Conservation (phyloP, 2,888 invertebrate species). For the Pediacus dermestoides region DNA sequence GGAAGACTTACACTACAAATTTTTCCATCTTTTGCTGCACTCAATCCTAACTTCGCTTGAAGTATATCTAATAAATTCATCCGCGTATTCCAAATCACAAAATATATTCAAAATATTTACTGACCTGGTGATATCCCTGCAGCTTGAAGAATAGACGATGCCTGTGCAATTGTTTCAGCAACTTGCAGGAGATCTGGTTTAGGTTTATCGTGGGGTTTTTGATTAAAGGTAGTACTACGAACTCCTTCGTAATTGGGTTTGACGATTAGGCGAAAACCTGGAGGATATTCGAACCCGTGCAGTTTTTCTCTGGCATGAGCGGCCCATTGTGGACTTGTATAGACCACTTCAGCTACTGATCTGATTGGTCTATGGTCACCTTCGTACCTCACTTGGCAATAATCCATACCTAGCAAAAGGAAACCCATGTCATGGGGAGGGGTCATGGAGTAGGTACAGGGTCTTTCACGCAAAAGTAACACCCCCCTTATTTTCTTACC, state of each 20-base stretch:
- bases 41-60: conserved; percentile 25
- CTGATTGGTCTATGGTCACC: conserved; percentile 49
- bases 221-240: not conserved
- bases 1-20: conserved; percentile 71
- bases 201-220: conserved; percentile 21
- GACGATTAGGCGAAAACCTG: conserved; percentile 76
- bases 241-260: conserved; percentile 56
- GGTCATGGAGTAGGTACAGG: too few species aligned
- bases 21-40: conserved; percentile 23
- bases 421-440: too few species aligned
- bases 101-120: not conserved
- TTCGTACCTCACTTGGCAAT: conserved; percentile 56
- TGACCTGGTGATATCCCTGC: conserved; percentile 51
- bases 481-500: too few species aligned
- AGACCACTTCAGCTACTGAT: conserved; percentile 65
- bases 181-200: conserved; percentile 63
- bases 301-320: conserved; percentile 80
- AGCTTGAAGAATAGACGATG: conserved; percentile 69
- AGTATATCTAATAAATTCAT: conserved; percentile 21
- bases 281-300: conserved; percentile 89
- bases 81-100: not conserved
- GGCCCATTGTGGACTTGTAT: conserved; percentile 66
- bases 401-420: conserved; percentile 54
- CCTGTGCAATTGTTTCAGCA: conserved; percentile 74
- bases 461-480: too few species aligned